phyloP scores from a whole-genome alignment of 2,797 vertebrate genomes.

The Molossus alvarezi region DNA sequence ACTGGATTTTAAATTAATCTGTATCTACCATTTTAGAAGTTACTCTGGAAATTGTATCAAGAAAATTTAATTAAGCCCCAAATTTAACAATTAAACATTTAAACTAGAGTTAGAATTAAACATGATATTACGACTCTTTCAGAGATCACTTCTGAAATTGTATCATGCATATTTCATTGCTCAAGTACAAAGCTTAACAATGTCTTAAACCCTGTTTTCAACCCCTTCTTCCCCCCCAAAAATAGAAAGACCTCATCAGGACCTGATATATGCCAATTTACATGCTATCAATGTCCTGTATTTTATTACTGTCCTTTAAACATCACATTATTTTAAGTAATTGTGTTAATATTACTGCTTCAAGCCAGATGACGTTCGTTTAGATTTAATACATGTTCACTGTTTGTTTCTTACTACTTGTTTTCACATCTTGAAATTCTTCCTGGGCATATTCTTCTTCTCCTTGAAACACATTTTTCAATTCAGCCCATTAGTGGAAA shows the following conservation, averaged over 20 bases:
- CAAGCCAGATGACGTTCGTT: not conserved
- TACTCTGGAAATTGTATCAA: not conserved
- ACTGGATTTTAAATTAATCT: not conserved
- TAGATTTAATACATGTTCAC: not conserved
- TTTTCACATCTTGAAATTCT: conserved; percentile 48
- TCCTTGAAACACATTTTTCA: conserved; percentile 44
- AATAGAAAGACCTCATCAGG: not conserved
- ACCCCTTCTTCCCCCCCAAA: not conserved
- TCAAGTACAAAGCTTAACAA: not conserved
- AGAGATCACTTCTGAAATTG: conserved; percentile 2
- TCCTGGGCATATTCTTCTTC: conserved; percentile 32
- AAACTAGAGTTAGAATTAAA: conserved; percentile 37
- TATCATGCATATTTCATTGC: not conserved
- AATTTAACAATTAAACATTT: not conserved
- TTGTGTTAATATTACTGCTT: not conserved
- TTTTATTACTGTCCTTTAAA: not conserved
- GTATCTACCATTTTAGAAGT: not conserved
- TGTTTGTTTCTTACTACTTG: not conserved
- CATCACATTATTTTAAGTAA: not conserved
- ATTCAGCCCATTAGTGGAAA: not conserved
- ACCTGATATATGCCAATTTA: not conserved
- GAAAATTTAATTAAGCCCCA: not conserved
- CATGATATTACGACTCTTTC: not conserved
- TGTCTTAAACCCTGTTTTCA: not conserved
- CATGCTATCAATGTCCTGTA: not conserved